These are phyloP conservation scores for Petrophora chlorosata DNA, from an alignment of 2,888 invertebrate species.

Conservation along the genomic window DNA sequence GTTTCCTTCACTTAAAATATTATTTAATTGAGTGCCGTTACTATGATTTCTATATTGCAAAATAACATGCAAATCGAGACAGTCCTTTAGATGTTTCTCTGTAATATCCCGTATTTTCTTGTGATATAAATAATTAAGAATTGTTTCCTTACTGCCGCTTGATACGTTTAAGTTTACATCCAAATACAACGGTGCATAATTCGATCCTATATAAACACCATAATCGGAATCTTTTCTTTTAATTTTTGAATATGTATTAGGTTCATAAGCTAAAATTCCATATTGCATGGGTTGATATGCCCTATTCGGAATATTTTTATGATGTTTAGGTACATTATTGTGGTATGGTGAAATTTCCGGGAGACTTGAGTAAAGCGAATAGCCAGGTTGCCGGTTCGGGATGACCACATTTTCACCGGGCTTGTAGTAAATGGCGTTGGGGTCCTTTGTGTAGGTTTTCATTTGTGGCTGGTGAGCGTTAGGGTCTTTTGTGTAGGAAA, in stretches of 20 bases:
- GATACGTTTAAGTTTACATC: neutral
- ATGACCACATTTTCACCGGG: neutral
- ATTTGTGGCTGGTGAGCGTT: neutral
- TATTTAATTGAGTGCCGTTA: too few relatives aligned
- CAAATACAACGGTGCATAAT: neutral
- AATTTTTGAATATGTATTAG: neutral
- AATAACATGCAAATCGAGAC: conserved; percentile 12
- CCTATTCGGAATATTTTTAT: neutral
- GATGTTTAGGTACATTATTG: neutral
- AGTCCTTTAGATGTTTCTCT: neutral
- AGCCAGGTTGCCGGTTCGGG: neutral
- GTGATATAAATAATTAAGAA: neutral
- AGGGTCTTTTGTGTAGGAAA: neutral
- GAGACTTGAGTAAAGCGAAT: neutral
- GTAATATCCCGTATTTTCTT: neutral
- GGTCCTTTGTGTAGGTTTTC: neutral
- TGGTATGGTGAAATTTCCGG: neutral
- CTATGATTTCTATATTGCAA: neutral
- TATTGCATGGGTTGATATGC: too few relatives aligned
- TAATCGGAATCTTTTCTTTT: neutral
- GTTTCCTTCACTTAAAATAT: neutral
- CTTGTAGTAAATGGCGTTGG: neutral
- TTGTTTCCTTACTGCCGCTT: neutral
- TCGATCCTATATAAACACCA: neutral
- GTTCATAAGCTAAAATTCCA: too few relatives aligned